Conservation (phyloP, 2,797 vertebrate genomes). For the Dallia pectoralis region DNA sequence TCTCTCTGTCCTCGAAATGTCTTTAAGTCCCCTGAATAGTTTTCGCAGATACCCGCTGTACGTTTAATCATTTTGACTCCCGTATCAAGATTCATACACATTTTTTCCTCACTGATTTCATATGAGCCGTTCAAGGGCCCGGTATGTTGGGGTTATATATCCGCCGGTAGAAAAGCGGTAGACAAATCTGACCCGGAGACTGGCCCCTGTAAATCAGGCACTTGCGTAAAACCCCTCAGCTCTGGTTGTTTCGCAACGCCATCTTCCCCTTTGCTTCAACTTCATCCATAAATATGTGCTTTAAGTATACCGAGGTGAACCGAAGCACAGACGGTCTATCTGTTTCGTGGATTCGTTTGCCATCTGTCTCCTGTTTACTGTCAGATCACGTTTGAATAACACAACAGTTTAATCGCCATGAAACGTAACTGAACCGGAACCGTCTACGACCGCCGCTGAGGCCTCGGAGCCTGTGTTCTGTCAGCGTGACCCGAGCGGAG, state of each 20-base stretch:
- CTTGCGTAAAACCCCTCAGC: neutral
- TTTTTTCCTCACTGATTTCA: too few relatives aligned
- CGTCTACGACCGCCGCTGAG: conserved; percentile 1
- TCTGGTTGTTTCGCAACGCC: neutral
- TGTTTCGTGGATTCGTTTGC: neutral
- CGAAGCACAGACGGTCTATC: neutral
- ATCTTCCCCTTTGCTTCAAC: neutral
- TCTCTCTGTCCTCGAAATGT: conserved; percentile 21
- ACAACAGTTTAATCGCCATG: neutral
- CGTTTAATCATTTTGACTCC: neutral
- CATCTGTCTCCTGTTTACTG: conserved; percentile 1
- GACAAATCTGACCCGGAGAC: conserved; percentile 3
- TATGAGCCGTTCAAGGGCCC: neutral
- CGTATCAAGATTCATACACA: too few relatives aligned
- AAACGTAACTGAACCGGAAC: neutral
- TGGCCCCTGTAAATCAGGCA: neutral
- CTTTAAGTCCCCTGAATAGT: conserved; percentile 40
- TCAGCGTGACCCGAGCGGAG: neutral
- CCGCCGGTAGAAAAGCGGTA: neutral
- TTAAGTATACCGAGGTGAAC: neutral
- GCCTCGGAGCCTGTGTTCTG: neutral
- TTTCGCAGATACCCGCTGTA: conserved; percentile 48
- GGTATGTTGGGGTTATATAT: neutral
- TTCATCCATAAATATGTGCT: neutral
- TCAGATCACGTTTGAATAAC: neutral